Percentiles rank a stretch among this genome's conserved stretches.
phyloP scores from a whole-genome alignment of 2,888 invertebrate species.

The Scaptomyza parva region DNA sequence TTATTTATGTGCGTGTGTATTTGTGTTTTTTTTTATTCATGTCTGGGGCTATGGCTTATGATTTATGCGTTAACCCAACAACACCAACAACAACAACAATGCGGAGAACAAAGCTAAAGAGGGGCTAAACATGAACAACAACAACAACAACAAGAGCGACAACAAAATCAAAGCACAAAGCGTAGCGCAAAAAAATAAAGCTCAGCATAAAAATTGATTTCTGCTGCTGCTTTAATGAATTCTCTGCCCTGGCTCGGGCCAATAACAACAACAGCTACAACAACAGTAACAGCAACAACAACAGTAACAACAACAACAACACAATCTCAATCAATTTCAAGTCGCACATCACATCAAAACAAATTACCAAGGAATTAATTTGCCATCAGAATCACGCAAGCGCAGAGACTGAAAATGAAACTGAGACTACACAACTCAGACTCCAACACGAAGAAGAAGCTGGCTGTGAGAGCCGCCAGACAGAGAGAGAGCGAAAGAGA shows the following conservation, averaged over 20 bases:
- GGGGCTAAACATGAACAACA: slow-evolving; percentile 10
- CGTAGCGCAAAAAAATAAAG: slow-evolving; percentile 53
- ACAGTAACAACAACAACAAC: slow-evolving; percentile 70
- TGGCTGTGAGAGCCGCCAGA: slow-evolving; percentile 12
- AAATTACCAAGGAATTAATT: slow-evolving; percentile 84
- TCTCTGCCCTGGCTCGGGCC: slow-evolving; percentile 54
- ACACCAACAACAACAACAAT: slow-evolving; percentile 29
- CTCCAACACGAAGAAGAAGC: slow-evolving; percentile 21
- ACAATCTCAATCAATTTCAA: slow-evolving; percentile 82
- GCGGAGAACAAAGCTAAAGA: slow-evolving; percentile 15
- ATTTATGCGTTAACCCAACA: slow-evolving; percentile 57
- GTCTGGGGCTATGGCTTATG: slow-evolving; percentile 39
- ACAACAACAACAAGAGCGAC: slow-evolving; percentile 16
- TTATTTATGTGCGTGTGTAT: slow-evolving; percentile 47
- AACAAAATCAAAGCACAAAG: slow-evolving; percentile 36
- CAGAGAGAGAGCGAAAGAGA: background rate
- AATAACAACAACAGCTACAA: slow-evolving; percentile 30
- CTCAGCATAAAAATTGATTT: slow-evolving; percentile 74
- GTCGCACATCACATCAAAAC: slow-evolving; percentile 81
- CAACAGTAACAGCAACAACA: slow-evolving; percentile 29
- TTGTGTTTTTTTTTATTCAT: background rate
- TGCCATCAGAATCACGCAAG: slow-evolving; percentile 80
- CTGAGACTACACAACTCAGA: slow-evolving; percentile 31
- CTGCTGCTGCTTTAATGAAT: slow-evolving; percentile 77
- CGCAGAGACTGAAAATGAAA: slow-evolving; percentile 63